Conservation (phyloP, 2,888 invertebrate species). For the Drosophila ustulata region DNA sequence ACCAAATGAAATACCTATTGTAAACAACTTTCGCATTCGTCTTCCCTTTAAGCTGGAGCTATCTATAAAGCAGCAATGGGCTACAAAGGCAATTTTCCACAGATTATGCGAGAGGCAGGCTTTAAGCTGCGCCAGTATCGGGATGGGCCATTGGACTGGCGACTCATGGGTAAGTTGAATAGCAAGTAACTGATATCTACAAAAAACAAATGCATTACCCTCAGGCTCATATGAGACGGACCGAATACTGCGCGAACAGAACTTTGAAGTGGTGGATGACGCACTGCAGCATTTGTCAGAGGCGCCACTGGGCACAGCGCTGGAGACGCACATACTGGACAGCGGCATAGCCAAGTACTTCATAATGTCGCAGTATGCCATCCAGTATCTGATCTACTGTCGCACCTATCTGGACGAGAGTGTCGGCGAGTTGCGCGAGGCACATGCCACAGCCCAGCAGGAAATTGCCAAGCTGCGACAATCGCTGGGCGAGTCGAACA, state of each 20-base stretch:
- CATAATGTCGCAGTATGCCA: constrained; percentile 81
- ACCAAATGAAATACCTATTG: constrained; percentile 16
- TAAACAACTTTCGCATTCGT: constrained; percentile 55
- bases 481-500: constrained; percentile 75
- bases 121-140: constrained; percentile 81
- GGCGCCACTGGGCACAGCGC: constrained; percentile 80
- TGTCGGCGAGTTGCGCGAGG: constrained; percentile 75
- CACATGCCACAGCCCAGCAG: constrained; percentile 69
- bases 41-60: constrained; percentile 39
- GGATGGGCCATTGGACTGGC: constrained; percentile 84
- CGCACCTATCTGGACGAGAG: constrained; percentile 84
- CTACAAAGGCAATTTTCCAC: constrained; percentile 80
- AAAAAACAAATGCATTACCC: background rate
- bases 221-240: constrained; percentile 83
- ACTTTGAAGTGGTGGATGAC: constrained; percentile 82
- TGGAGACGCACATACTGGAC: constrained; percentile 83
- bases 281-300: constrained; percentile 81
- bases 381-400: constrained; percentile 84
- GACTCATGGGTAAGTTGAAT: constrained; percentile 77
- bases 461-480: constrained; percentile 77
- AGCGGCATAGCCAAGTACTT: constrained; percentile 85
- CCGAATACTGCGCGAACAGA: constrained; percentile 81
- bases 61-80: constrained; percentile 53
- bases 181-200: background rate
- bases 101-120: constrained; percentile 83